Percentiles rank a stretch among this genome's conserved stretches.
phyloP scores from a whole-genome alignment of 2,888 invertebrate genomes.

The Ethmia dodecea region DNA sequence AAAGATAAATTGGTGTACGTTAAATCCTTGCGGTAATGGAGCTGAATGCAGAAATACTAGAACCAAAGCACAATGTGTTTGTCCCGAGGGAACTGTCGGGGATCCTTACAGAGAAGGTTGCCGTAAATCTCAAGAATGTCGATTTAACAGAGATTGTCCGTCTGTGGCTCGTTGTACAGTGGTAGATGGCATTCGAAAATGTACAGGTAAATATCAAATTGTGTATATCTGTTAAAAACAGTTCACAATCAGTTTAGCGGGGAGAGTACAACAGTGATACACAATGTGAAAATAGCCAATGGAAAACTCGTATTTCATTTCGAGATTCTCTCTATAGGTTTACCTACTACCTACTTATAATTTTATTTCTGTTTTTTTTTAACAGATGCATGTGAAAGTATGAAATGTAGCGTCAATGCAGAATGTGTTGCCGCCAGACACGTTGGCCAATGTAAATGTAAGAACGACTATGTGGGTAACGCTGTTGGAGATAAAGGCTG shows the following conservation, averaged over 20 bases:
- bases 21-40: slow-evolving; percentile 87
- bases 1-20: slow-evolving; percentile 87
- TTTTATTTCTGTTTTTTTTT: no score
- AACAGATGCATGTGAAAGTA: slow-evolving; percentile 86
- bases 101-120: slow-evolving; percentile 92
- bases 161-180: slow-evolving; percentile 85
- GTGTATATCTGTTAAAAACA: no score
- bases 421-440: slow-evolving; percentile 89
- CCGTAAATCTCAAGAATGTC: slow-evolving; percentile 88
- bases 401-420: slow-evolving; percentile 88
- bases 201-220: no score
- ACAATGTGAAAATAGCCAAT: no score
- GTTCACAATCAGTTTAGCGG: no score
- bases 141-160: slow-evolving; percentile 88
- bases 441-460: slow-evolving; percentile 86
- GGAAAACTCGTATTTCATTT: no score
- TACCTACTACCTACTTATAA: no score
- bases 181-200: slow-evolving; percentile 85
- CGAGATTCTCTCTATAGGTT: no score
- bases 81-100: slow-evolving; percentile 88
- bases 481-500: slow-evolving; percentile 86
- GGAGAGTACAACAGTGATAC: no score
- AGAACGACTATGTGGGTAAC: slow-evolving; percentile 86
- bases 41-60: slow-evolving; percentile 88
- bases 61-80: slow-evolving; percentile 88